phyloP scores from a whole-genome alignment of 2,888 invertebrate species.

The Acleris sparsana region DNA sequence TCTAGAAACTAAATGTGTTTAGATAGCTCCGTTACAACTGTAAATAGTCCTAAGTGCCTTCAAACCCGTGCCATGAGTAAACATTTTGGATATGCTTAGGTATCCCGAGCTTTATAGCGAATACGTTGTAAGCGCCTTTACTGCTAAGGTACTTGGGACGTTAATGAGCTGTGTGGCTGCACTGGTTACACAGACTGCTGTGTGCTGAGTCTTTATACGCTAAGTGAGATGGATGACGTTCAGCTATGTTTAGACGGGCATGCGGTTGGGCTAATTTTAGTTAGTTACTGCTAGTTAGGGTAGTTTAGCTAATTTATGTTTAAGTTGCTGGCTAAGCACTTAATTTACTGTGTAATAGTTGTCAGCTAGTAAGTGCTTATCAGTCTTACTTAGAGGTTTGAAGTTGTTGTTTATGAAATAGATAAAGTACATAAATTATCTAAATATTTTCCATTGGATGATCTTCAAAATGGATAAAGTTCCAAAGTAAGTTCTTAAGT shows the following conservation, averaged over 20 bases:
- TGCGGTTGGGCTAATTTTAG: conserved; percentile 24
- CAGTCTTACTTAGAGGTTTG: no score
- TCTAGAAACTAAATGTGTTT: not conserved
- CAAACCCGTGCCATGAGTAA: not conserved
- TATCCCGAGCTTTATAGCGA: not conserved
- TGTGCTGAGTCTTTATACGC: conserved; percentile 13
- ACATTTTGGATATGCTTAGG: conserved; percentile 7
- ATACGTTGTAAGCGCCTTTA: conserved; percentile 7
- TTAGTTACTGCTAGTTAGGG: conserved; percentile 18
- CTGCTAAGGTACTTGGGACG: not conserved
- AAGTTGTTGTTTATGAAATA: no score
- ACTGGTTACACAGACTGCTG: conserved; percentile 2
- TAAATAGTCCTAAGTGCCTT: no score
- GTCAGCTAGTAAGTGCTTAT: not conserved
- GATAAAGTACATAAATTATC: no score
- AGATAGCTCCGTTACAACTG: no score
- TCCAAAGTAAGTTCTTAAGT: no score
- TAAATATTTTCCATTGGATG: no score
- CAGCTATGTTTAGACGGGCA: conserved; percentile 8
- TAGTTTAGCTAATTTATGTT: conserved; percentile 17
- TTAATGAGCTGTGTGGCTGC: not conserved
- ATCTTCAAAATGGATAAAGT: no score
- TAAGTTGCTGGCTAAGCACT: conserved; percentile 1
- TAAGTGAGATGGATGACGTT: conserved; percentile 26
- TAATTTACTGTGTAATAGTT: not conserved